phyloP scores from a whole-genome alignment of 1,140 invertebrate species.

The Bradynema listronoti region DNA sequence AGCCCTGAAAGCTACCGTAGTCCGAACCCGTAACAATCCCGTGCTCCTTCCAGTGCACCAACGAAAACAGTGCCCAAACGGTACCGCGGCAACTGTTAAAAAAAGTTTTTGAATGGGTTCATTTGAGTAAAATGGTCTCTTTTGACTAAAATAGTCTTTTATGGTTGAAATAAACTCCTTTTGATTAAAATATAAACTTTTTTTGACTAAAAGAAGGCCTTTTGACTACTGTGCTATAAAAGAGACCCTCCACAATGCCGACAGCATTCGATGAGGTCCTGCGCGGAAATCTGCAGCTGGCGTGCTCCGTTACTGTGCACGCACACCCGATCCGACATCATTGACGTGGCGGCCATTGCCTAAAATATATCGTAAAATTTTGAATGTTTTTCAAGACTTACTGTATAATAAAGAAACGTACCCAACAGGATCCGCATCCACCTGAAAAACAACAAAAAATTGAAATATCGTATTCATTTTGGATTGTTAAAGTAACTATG shows the following conservation, averaged over 20 bases:
- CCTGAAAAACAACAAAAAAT: too few relatives aligned
- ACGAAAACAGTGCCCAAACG: slow-evolving; percentile 29
- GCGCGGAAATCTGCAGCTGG: slow-evolving; percentile 31
- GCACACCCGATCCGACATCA: slow-evolving; percentile 38
- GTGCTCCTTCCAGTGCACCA: slow-evolving; percentile 32
- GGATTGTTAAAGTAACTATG: too few relatives aligned
- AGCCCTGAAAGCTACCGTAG: slow-evolving; percentile 36
- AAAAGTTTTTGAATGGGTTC: not conserved
- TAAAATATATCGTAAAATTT: slow-evolving; percentile 14
- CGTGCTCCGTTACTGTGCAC: slow-evolving; percentile 19
- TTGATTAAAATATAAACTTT: slow-evolving; percentile 3
- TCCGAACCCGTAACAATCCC: slow-evolving; percentile 21
- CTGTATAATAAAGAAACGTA: slow-evolving; percentile 3
- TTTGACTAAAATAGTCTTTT: not conserved
- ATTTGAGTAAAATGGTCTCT: slow-evolving; percentile 3
- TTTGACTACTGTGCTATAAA: too few relatives aligned
- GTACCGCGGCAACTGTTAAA: slow-evolving; percentile 22
- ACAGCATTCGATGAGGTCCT: slow-evolving; percentile 31
- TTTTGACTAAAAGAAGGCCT: too few relatives aligned
- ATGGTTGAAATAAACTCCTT: not conserved
- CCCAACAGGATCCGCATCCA: slow-evolving; percentile 32
- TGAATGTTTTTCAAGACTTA: not conserved
- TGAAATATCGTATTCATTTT: too few relatives aligned
- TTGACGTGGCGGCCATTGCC: slow-evolving; percentile 31
- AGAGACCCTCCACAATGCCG: slow-evolving; percentile 35